These are phyloP conservation scores for Dendropsophus ebraccatus DNA, from an alignment of 2,113 vertebrate genomes.

Conservation along the genomic window DNA sequence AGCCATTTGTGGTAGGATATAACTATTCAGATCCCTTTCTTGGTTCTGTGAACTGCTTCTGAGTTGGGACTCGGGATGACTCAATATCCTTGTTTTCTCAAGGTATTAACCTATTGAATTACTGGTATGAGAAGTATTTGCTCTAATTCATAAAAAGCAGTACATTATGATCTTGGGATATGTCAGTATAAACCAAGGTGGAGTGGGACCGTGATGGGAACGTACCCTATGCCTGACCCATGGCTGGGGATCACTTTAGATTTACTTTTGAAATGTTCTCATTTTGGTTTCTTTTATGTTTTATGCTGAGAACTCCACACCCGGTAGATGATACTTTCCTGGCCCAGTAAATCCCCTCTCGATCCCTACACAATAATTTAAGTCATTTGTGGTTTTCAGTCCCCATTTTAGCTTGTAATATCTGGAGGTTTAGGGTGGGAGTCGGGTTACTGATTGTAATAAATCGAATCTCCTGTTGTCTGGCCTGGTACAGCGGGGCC, in stretches of 20 bases:
- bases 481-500: not conserved
- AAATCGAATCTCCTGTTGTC: conserved; percentile 25
- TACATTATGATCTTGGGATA: not conserved
- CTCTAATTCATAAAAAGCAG: not conserved
- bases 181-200: not conserved
- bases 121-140: conserved; percentile 10
- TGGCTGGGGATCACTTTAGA: not conserved
- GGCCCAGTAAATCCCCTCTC: conserved; percentile 23
- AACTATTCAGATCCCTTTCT: not conserved
- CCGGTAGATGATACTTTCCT: not conserved
- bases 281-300: conserved; percentile 30
- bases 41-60: not conserved
- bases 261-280: conserved; percentile 19
- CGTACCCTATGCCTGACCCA: conserved; percentile 15
- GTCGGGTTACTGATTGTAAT: not conserved
- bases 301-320: conserved; percentile 5
- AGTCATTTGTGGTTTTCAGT: conserved; percentile 34
- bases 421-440: not conserved
- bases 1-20: not conserved
- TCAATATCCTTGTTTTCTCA: not conserved
- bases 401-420: conserved; percentile 14
- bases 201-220: not conserved
- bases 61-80: not conserved
- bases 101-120: not conserved
- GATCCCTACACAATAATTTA: conserved; percentile 19